phyloP scores from a whole-genome alignment of 2,113 vertebrate genomes.

The Cepphus grylle region DNA sequence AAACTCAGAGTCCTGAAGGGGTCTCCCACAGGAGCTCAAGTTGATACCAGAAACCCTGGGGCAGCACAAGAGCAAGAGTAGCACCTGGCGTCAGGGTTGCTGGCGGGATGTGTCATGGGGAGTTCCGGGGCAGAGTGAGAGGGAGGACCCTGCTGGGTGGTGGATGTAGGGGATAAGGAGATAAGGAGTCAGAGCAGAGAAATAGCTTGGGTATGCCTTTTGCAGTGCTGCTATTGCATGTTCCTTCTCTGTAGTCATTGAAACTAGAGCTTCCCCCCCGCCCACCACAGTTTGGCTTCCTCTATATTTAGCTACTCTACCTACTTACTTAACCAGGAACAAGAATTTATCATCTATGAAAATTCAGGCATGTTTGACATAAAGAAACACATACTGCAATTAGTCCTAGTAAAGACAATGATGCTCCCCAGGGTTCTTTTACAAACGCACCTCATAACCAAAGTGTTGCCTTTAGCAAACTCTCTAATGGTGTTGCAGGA shows the following conservation, averaged over 20 bases:
- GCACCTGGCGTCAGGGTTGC: background rate
- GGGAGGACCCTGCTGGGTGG: background rate
- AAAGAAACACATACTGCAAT: background rate
- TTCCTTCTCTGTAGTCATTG: background rate
- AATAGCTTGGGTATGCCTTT: background rate
- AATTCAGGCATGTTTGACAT: background rate
- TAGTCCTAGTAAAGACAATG: background rate
- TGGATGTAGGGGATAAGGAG: fast-evolving
- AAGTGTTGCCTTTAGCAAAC: background rate
- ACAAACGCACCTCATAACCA: background rate
- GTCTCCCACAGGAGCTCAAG: background rate
- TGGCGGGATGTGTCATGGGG: fast-evolving
- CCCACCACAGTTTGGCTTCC: background rate
- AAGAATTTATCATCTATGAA: slow-evolving; percentile 29
- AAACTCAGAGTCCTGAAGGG: background rate
- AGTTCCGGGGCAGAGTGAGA: background rate
- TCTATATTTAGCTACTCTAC: slow-evolving; percentile 26
- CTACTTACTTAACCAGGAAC: slow-evolving; percentile 1
- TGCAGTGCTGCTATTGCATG: background rate
- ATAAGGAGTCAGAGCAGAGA: background rate
- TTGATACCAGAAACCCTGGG: background rate
- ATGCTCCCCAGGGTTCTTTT: background rate
- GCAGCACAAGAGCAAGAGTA: background rate
- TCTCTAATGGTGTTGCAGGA: background rate
- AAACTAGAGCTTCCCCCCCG: background rate